Conservation (phyloP, 2,888 invertebrate genomes). For the Philopedon plagiatum region DNA sequence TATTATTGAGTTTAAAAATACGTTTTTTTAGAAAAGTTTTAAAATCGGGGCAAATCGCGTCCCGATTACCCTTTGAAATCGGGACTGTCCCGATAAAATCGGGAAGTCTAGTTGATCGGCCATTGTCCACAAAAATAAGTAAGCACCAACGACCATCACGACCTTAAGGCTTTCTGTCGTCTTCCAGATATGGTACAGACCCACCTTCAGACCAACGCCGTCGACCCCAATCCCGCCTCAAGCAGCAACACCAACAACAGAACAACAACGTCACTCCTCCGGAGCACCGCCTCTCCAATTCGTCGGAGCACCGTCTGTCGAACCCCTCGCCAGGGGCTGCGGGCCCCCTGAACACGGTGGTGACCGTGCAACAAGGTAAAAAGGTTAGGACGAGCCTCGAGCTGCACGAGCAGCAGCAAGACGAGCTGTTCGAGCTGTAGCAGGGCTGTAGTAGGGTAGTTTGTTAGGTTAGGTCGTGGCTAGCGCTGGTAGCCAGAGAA, state of each 20-base stretch:
- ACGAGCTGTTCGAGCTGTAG: conserved; percentile 94
- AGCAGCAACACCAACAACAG: conserved; percentile 37
- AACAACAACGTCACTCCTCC: neutral
- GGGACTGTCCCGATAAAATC: too few species aligned
- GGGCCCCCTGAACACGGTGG: conserved; percentile 60
- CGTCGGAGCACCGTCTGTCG: conserved; percentile 5
- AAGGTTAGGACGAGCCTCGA: conserved; percentile 85
- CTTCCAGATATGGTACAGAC: conserved; percentile 33
- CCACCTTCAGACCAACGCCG: conserved; percentile 19
- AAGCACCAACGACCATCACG: too few species aligned
- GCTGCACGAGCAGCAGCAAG: conserved; percentile 87
- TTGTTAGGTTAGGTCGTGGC: conserved; percentile 19
- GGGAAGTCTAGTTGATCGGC: too few species aligned
- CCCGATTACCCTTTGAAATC: too few species aligned
- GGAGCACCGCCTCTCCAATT: conserved; percentile 22
- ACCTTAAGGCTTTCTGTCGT: too few species aligned
- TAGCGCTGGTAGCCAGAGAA: neutral
- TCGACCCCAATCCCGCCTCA: conserved; percentile 40
- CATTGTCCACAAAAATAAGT: too few species aligned
- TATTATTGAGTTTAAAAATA: too few species aligned
- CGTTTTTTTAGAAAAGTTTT: too few species aligned
- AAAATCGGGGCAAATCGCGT: too few species aligned
- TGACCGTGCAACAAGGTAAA: conserved; percentile 85
- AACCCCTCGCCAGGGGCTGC: neutral
- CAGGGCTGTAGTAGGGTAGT: conserved; percentile 9